A percentile compares a stretch with the other conserved stretches of the same genome.
Conservation (phyloP, 2,113 vertebrate genomes). For the Canis aureus region DNA sequence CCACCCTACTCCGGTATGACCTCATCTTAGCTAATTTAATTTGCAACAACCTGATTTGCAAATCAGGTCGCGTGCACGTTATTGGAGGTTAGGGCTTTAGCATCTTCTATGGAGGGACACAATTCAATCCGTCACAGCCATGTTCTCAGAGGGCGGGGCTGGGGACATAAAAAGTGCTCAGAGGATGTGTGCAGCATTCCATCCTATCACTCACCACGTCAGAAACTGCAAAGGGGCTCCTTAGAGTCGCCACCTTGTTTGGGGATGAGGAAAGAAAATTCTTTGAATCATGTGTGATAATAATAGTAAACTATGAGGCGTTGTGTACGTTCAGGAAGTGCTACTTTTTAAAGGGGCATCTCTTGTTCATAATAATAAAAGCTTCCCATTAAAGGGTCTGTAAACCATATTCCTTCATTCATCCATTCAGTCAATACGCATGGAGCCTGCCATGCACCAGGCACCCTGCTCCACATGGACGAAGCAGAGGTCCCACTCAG, state of each 20-base stretch:
- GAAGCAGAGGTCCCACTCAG: neutral
- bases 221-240: neutral
- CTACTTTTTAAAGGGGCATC: neutral
- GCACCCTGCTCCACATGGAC: neutral
- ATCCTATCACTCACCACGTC: rapidly evolving
- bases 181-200: neutral
- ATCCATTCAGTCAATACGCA: neutral
- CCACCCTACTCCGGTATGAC: neutral
- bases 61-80: neutral
- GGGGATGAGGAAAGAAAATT: neutral
- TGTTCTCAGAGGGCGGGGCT: neutral
- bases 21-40: neutral
- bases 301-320: neutral
- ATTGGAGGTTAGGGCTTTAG: neutral
- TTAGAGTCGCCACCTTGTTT: neutral
- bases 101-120: neutral
- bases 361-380: neutral
- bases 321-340: neutral
- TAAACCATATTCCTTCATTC: neutral
- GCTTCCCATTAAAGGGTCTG: neutral
- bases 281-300: neutral
- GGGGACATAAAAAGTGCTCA: neutral
- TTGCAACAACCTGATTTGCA: neutral
- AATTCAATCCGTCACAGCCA: rapidly evolving
- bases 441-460: rapidly evolving